Evolutionary conservation across 2,888 invertebrate species (phyloP), one percentile per base, ranked within the genome.

Genomic region (Pteria penguin): DNA sequence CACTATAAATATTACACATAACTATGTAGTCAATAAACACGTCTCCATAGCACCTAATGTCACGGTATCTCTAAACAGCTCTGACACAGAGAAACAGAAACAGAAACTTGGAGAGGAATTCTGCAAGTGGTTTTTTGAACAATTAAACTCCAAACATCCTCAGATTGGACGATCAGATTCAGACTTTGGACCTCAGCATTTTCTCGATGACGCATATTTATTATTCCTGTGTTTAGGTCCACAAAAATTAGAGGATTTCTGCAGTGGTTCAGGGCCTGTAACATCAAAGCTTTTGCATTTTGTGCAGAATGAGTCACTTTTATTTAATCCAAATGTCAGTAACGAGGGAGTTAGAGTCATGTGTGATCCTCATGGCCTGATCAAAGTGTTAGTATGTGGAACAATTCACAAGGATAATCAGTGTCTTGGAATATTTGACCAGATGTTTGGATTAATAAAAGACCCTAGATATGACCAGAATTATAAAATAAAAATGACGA

Each of bases 401-500:
- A 95, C 95, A 0, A 87, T 95, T 36, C 95, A 95, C 87, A 91
- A 93, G 2, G 89, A 91, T 3, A 90, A 91, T 66, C 70, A 84
- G 32, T 93, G 93, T 81, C 93, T 94, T 0, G 95, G 95, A 1
- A 91, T 95, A 33, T 95, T 95, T 88, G 95, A 95, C 86, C 94
- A 95, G 85, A 92, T 93, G 60, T 95, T 95, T 91, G 94, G 94
- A 1, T 90, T 95, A 55, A 92, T 94, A 27, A 93, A 94, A 77
- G 95, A 95, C 89, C 95, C 95, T 0, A 93, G 92, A 66, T 90
- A 92, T 32, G 92, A 93, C n/a, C 94, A 95, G 86, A 95, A 94
- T 87, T 95, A 95, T 94, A 95, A 95, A 91, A 94, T 95, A 27
- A 95, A 95, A 88, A 93, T 92, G n/a, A 93, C 93, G 4, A 82